Evolutionary conservation across 2,113 vertebrate genomes (phyloP), one percentile per base, ranked within the genome.

Genomic region (Pygoscelis adeliae): DNA sequence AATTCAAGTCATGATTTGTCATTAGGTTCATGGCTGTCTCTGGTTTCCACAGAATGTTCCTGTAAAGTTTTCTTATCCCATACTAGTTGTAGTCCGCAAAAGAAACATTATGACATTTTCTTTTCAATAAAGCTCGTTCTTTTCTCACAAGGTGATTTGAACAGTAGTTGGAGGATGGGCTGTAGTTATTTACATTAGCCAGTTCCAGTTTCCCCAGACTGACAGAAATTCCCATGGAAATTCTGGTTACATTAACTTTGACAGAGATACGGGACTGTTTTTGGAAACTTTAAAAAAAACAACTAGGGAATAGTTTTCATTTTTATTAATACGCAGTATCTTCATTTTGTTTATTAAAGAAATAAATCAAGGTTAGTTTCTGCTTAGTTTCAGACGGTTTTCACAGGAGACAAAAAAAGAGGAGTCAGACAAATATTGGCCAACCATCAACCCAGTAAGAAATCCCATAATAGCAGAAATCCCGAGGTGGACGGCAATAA

Each of bases 341-440:
- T 95, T 96, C 74, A 90, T 96, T 96, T 72, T 96, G 87, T 96
- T 96, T 97, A 97, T 97, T 97, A 95, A 94, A 95, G 91, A 97
- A 96, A 97, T 96, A 97, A 97, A 96, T 97, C 91, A 96, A 96
- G 93, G 94, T 96, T 97, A 34, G 91, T 87, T 94, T 94, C 96
- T 97, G 93, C 84, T 94, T 76, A 83, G 76, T 76, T 96, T 97
- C 91, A 83, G 90, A 91, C 69, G 44, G 25, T 85, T 97, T 96
- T 83, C 96, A 94, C 96, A 97, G 87, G 87, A 94, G 87, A 89
- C 55, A 67, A 74, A 95, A 94, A 93, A 97, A 46, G 52, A 89
- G 38, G 96, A 95, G 84, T 77, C 71, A 42, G 72, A 47, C 53
- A 92, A 91, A 90, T 92, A 87, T 16, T 94, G 92, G 94, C 86